phyloP scores from a whole-genome alignment of 2,888 invertebrate genomes.

The Himalopsyche tibetana region DNA sequence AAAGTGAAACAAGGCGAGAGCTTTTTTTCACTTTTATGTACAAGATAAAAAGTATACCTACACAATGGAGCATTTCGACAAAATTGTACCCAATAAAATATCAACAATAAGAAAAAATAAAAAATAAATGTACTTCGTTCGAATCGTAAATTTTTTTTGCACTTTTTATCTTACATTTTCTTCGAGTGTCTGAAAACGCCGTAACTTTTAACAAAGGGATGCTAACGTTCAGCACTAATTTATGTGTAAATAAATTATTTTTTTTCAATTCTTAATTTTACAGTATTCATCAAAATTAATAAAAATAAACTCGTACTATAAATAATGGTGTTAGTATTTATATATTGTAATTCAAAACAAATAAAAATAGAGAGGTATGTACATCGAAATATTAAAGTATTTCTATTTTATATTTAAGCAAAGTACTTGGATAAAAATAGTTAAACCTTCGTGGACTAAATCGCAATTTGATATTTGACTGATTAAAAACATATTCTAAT shows the following conservation, averaged over 20 bases:
- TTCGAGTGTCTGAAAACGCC: constrained; percentile 6
- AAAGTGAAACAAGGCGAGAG: constrained; percentile 35
- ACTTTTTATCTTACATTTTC: neutral
- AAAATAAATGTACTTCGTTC: neutral
- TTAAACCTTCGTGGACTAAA: no score
- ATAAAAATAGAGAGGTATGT: no score
- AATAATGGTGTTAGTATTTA: no score
- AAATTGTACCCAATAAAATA: constrained; percentile 42
- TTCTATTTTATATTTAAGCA: no score
- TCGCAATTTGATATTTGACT: no score
- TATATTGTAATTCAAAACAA: no score
- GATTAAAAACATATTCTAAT: no score
- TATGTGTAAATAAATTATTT: constrained; percentile 18
- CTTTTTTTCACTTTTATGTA: constrained; percentile 40
- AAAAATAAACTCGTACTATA: no score
- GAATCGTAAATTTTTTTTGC: constrained; percentile 20
- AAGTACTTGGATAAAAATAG: no score
- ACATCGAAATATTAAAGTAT: no score
- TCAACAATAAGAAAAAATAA: constrained; percentile 42
- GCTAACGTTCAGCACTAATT: neutral
- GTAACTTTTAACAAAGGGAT: constrained; percentile 27
- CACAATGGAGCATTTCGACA: constrained; percentile 29
- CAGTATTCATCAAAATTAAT: neutral
- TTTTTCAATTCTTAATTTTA: neutral
- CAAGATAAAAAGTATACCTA: constrained; percentile 17